These are phyloP conservation scores for Nesidiocoris tenuis DNA, from an alignment of 2,888 invertebrate species.

Conservation along the genomic window DNA sequence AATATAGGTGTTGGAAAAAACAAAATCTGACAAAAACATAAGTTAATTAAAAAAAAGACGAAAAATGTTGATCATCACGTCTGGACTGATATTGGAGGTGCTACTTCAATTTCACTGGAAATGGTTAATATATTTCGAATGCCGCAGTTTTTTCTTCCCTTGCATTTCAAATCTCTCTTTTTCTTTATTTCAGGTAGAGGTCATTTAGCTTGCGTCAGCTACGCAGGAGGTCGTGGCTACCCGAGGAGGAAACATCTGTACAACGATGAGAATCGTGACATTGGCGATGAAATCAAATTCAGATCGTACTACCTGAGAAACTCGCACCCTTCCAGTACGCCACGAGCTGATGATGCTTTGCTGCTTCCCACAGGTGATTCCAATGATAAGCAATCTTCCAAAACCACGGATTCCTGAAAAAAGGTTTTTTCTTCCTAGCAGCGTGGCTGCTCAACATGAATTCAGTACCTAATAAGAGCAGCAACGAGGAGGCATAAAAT, in stretches of 20 bases:
- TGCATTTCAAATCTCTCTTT: no score
- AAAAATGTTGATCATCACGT: no score
- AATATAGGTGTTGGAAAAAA: no score
- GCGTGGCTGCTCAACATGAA: no score
- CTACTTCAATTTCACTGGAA: no score
- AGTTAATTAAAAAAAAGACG: no score
- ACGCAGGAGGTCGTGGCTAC: slow-evolving; percentile 77
- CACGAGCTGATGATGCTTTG: slow-evolving; percentile 54
- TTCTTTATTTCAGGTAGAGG: slow-evolving; percentile 65
- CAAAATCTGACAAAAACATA: no score
- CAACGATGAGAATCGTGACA: slow-evolving; percentile 66
- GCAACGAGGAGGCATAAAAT: no score
- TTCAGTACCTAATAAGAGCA: no score
- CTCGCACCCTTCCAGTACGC: slow-evolving; percentile 46
- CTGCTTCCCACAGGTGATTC: slow-evolving; percentile 50
- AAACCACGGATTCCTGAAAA: not conserved
- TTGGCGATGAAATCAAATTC: slow-evolving; percentile 81
- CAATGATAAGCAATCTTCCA: not conserved
- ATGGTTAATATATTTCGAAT: no score
- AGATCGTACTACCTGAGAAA: slow-evolving; percentile 75
- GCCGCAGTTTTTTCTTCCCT: not conserved
- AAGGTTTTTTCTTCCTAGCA: no score
- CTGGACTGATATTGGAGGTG: no score
- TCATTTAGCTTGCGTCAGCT: slow-evolving; percentile 79
- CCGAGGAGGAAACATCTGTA: slow-evolving; percentile 71